Conservation (phyloP, 1,140 invertebrate genomes). For the Trichogramma pretiosum region DNA sequence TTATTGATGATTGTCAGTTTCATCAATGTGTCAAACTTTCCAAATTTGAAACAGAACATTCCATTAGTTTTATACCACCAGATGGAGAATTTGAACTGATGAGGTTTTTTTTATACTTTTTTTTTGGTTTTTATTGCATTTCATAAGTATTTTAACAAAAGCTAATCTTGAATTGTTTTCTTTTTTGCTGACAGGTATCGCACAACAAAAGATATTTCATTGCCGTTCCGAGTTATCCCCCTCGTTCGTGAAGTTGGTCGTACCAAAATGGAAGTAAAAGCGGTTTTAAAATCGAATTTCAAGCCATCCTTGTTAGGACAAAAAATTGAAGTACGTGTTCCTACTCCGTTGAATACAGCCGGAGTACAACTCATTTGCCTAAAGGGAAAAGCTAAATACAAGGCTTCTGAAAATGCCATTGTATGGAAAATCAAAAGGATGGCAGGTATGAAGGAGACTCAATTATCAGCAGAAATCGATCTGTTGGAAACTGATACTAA, state of each 20-base stretch:
- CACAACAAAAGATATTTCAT: constrained; percentile 99
- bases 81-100: constrained; percentile 99
- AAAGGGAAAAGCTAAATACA: constrained; percentile 99
- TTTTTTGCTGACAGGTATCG: constrained; percentile 79
- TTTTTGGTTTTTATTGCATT: neutral
- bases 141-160: constrained; percentile 2
- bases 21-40: constrained; percentile 99
- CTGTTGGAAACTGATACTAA: constrained; percentile 97
- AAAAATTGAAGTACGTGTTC: constrained; percentile 99
- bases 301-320: constrained; percentile 96
- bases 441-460: constrained; percentile 99
- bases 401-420: constrained; percentile 99
- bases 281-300: constrained; percentile 99
- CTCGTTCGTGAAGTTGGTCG: constrained; percentile 94
- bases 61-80: constrained; percentile 98
- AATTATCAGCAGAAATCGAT: constrained; percentile 98
- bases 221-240: constrained; percentile 98
- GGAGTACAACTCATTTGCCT: constrained; percentile 98
- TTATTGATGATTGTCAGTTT: constrained; percentile 99
- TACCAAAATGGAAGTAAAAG: constrained; percentile 99
- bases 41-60: constrained; percentile 99
- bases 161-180: constrained; percentile 4
- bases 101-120: constrained; percentile 57
- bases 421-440: constrained; percentile 99
- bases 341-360: constrained; percentile 96